Conservation (phyloP, 2,113 vertebrate genomes). For the Nothobranchius furzeri region DNA sequence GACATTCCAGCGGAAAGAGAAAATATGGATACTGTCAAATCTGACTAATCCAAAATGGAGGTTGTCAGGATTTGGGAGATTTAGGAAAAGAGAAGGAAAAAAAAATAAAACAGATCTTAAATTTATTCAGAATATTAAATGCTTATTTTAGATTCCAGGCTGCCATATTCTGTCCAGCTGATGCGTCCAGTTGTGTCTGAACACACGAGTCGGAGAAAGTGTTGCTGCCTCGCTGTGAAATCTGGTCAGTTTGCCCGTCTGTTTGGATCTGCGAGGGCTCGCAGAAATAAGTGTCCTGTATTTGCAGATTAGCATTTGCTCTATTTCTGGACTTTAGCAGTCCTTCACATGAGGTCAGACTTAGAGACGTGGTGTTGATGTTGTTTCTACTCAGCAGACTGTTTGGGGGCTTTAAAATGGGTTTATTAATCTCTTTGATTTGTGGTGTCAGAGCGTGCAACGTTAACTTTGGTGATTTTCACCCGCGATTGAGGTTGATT, state of each 20-base stretch:
- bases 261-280: conserved; percentile 55
- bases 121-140: conserved; percentile 55
- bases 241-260: too few relatives aligned
- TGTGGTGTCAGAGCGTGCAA: too few relatives aligned
- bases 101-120: conserved; percentile 31
- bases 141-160: conserved; percentile 41
- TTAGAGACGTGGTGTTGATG: conserved; percentile 51
- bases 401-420: background rate
- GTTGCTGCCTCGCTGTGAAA: conserved; percentile 46
- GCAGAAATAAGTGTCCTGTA: conserved; percentile 66
- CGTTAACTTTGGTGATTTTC: background rate
- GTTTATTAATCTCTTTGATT: too few relatives aligned
- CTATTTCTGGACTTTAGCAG: conserved; percentile 57
- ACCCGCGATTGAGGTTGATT: background rate
- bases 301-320: conserved; percentile 57
- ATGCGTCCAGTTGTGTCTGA: conserved; percentile 40
- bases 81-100: conserved; percentile 23
- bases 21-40: conserved; percentile 71
- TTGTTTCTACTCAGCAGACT: conserved; percentile 47
- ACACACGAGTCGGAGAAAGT: conserved; percentile 37
- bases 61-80: conserved; percentile 63
- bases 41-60: conserved; percentile 70
- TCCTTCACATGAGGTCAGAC: conserved; percentile 50
- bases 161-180: conserved; percentile 23
- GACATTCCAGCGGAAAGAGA: conserved; percentile 61